phyloP scores from a whole-genome alignment of 2,113 vertebrate genomes.

The Heterotilapia buettikoferi region DNA sequence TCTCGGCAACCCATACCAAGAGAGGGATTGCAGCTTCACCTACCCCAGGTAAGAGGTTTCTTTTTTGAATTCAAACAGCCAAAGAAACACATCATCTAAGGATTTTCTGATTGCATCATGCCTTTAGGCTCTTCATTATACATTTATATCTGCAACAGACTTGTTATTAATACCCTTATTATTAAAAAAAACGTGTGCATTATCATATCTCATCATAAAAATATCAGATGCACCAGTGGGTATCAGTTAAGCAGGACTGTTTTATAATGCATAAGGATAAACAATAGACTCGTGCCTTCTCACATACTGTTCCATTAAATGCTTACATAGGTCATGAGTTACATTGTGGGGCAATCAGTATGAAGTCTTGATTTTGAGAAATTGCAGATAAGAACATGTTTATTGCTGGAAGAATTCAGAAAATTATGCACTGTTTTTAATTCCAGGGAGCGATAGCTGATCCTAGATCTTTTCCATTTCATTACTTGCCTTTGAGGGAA shows the following conservation, averaged over 20 bases:
- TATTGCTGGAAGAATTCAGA: background rate
- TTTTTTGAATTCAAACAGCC: background rate
- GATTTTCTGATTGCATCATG: background rate
- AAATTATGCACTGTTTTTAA: background rate
- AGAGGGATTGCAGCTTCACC: constrained; percentile 91
- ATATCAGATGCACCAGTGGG: background rate
- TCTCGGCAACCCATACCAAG: constrained; percentile 93
- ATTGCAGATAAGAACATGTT: background rate
- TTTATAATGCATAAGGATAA: background rate
- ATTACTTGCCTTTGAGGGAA: background rate
- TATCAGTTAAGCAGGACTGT: background rate
- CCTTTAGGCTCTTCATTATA: background rate
- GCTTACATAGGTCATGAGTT: background rate
- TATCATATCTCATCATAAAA: background rate
- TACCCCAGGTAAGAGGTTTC: constrained; percentile 84
- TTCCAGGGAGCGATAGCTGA: background rate
- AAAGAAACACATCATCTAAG: background rate
- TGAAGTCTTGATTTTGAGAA: background rate
- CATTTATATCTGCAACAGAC: background rate
- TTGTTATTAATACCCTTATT: background rate
- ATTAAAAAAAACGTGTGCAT: background rate
- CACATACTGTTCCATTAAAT: background rate
- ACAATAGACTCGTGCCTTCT: background rate
- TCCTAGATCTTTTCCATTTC: background rate
- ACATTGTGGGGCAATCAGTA: background rate